Conservation (phyloP, 1,140 invertebrate genomes). For the Drosophila ambigua region DNA sequence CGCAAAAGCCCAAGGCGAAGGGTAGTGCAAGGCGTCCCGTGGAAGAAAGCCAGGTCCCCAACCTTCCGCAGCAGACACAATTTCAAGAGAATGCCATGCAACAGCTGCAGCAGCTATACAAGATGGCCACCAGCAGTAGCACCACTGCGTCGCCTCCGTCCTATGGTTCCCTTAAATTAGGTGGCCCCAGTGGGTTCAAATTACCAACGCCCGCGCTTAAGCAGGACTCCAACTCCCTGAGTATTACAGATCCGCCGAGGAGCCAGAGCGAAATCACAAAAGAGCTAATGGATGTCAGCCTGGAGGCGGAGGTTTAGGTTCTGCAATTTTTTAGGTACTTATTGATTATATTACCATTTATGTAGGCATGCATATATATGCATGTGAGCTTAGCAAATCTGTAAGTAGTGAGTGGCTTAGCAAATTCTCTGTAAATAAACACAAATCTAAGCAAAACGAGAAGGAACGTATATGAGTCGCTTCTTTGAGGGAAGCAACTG, state of each 20-base stretch:
- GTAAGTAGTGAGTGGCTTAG: slow-evolving; percentile 26
- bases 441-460: background rate
- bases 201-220: slow-evolving; percentile 57
- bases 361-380: background rate
- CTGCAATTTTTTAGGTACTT: slow-evolving; percentile 34
- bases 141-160: slow-evolving; percentile 9
- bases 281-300: slow-evolving; percentile 78
- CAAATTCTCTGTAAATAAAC: slow-evolving; percentile 39
- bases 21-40: background rate
- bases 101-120: slow-evolving; percentile 77
- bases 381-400: slow-evolving; percentile 41
- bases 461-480: too few species aligned
- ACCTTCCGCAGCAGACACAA: slow-evolving; percentile 22
- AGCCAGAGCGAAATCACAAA: slow-evolving; percentile 68
- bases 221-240: slow-evolving; percentile 59
- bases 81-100: slow-evolving; percentile 53
- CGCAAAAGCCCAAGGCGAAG: slow-evolving; percentile 38
- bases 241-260: slow-evolving; percentile 26
- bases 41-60: slow-evolving; percentile 20
- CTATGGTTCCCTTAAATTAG: slow-evolving; percentile 33
- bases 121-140: slow-evolving; percentile 61
- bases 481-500: too few species aligned
- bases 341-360: slow-evolving; percentile 2
- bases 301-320: slow-evolving; percentile 63
- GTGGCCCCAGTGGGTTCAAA: slow-evolving; percentile 57